These are phyloP conservation scores for Bradysia coprophila DNA, from an alignment of 1,140 invertebrate genomes.

Conservation along the genomic window DNA sequence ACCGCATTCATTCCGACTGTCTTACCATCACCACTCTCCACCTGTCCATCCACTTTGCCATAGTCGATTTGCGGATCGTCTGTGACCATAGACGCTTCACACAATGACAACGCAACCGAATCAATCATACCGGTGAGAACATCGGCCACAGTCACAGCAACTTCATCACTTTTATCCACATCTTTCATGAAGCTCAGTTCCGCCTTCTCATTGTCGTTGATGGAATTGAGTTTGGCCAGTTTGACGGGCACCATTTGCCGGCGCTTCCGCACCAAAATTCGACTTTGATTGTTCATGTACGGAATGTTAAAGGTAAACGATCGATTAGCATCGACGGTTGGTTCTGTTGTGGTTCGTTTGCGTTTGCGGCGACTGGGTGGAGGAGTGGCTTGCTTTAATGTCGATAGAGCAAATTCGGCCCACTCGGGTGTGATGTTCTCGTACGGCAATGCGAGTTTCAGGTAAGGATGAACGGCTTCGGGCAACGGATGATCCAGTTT, in stretches of 20 bases:
- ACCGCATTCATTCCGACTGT: too few species aligned
- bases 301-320: conserved; percentile 20
- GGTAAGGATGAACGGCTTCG: conserved; percentile 19
- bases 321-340: too few species aligned
- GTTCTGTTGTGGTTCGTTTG: conserved; percentile 6
- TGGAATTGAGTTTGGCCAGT: conserved; percentile 9
- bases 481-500: conserved; percentile 14
- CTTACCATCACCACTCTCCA: too few species aligned
- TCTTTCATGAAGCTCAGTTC: conserved; percentile 6
- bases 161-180: conserved; percentile 1
- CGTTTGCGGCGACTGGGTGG: conserved; percentile 6
- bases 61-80: conserved; percentile 7
- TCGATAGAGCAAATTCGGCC: conserved; percentile 22
- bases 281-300: conserved; percentile 18
- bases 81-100: conserved; percentile 17
- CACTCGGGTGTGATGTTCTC: conserved; percentile 17
- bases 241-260: conserved; percentile 1
- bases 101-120: conserved; percentile 20
- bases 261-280: conserved; percentile 17
- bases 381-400: conserved; percentile 8
- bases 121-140: conserved; percentile 20
- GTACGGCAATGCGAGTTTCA: conserved; percentile 18
- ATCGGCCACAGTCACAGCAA: conserved; percentile 12
- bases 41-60: not conserved
- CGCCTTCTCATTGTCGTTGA: conserved; percentile 1